A percentile compares a stretch with the other conserved stretches of the same genome.
Evolutionary conservation across 64 coral and sea anemone species (phyloP).

Genomic region (Porites australiensis): DNA sequence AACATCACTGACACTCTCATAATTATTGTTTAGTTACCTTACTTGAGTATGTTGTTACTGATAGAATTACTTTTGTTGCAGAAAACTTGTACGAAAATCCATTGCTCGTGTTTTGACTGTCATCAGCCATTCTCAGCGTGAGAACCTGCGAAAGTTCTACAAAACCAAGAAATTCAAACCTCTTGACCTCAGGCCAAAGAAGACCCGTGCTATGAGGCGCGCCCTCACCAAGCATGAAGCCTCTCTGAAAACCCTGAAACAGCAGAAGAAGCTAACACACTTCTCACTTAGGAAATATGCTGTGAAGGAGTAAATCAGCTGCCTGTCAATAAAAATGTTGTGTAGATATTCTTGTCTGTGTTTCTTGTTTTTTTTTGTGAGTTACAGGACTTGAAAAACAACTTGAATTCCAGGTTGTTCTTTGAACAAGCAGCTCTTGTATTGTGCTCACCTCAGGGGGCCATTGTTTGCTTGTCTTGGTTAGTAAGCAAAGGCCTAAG

Average conservation of each 20-base stretch:
- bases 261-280: conserved; percentile 94
- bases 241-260: conserved; percentile 81
- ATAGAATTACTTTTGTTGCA: conserved; percentile 14
- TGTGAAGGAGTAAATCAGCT: conserved; percentile 94
- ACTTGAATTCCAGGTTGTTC: too few species aligned
- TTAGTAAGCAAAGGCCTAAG: too few species aligned
- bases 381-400: too few species aligned
- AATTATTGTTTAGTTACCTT: too few species aligned
- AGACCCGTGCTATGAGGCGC: conserved; percentile 93
- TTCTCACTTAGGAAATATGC: conserved; percentile 98
- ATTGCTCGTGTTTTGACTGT: conserved; percentile 98
- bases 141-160: conserved; percentile 98
- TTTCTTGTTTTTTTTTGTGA: neutral
- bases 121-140: conserved; percentile 93
- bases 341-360: neutral
- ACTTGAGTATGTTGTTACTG: neutral
- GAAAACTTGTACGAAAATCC: conserved; percentile 98
- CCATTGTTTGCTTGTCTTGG: too few species aligned
- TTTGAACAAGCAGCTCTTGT: too few species aligned
- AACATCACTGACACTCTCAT: too few species aligned
- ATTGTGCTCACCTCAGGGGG: too few species aligned
- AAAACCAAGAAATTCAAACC: conserved; percentile 96
- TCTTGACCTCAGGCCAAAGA: conserved; percentile 90
- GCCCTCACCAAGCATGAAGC: conserved; percentile 92
- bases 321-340: conserved; percentile 23